Evolutionary conservation across 1,140 invertebrate species (phyloP).

Genomic region (Macrobrachium rosenbergii): DNA sequence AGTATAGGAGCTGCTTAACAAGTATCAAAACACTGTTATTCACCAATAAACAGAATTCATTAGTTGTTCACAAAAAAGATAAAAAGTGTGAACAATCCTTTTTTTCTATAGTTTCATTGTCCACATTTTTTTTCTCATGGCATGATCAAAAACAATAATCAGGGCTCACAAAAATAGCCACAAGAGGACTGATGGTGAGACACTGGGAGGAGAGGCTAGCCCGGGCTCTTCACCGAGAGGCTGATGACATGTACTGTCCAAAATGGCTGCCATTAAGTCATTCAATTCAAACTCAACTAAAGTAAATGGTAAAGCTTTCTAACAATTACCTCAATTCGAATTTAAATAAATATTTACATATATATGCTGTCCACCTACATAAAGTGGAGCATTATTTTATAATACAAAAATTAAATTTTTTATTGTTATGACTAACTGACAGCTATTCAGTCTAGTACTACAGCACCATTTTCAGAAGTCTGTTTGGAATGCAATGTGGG

Average conservation of each 20-base stretch:
- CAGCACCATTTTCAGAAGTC: conserved; percentile 59
- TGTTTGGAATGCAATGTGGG: conserved; percentile 59
- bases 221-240: conserved; percentile 40
- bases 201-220: conserved; percentile 38
- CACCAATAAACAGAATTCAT: conserved; percentile 19
- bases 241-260: conserved; percentile 45
- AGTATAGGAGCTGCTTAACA: conserved; percentile 34
- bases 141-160: conserved; percentile 24
- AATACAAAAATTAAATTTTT: no score
- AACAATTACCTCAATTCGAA: no score
- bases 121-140: conserved; percentile 20
- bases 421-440: conserved; percentile 32
- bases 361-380: no score
- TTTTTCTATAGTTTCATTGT: conserved; percentile 11
- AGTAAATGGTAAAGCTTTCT: no score
- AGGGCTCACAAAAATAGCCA: conserved; percentile 41
- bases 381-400: no score
- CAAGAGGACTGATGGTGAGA: conserved; percentile 27
- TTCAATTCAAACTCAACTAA: no score
- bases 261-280: conserved; percentile 46
- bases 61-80: not conserved
- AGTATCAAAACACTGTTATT: conserved; percentile 17
- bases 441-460: conserved; percentile 49
- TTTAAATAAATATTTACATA: no score
- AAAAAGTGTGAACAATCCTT: conserved; percentile 17